Conservation (phyloP, 2,113 vertebrate genomes). For the Vidua macroura region DNA sequence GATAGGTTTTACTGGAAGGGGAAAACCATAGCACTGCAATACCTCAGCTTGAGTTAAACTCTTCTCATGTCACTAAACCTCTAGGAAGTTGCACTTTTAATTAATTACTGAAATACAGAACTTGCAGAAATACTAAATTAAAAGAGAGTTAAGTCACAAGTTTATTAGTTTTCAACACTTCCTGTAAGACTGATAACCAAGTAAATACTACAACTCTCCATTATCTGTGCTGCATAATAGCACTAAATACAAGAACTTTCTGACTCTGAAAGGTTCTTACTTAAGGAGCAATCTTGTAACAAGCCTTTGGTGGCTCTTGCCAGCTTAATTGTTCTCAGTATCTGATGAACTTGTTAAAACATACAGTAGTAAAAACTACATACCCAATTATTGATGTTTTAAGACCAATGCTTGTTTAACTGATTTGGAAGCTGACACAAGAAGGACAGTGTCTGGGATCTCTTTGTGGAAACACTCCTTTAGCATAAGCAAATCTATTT, state of each 20-base stretch:
- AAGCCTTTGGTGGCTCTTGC: not conserved
- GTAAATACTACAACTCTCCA: not conserved
- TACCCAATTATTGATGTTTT: not conserved
- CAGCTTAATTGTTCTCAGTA: not conserved
- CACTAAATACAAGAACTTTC: not conserved
- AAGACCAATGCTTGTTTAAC: not conserved
- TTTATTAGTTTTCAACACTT: not conserved
- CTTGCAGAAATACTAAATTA: not conserved
- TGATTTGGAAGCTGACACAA: not conserved
- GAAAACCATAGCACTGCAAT: not conserved
- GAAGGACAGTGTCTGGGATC: not conserved
- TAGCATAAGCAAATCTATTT: not conserved
- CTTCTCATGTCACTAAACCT: not conserved
- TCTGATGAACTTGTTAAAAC: not conserved
- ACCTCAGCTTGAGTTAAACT: not conserved
- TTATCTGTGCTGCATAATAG: not conserved
- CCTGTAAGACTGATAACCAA: not conserved
- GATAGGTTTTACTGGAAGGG: not conserved
- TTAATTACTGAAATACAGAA: not conserved
- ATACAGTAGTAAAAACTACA: not conserved
- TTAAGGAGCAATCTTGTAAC: not conserved
- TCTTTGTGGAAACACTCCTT: not conserved
- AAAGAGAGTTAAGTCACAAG: not conserved
- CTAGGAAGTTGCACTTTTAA: not conserved
- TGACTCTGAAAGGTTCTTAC: not conserved